These are phyloP conservation scores for Brachionus calyciflorus DNA, from an alignment of 1,140 invertebrate genomes.

Conservation along the genomic window DNA sequence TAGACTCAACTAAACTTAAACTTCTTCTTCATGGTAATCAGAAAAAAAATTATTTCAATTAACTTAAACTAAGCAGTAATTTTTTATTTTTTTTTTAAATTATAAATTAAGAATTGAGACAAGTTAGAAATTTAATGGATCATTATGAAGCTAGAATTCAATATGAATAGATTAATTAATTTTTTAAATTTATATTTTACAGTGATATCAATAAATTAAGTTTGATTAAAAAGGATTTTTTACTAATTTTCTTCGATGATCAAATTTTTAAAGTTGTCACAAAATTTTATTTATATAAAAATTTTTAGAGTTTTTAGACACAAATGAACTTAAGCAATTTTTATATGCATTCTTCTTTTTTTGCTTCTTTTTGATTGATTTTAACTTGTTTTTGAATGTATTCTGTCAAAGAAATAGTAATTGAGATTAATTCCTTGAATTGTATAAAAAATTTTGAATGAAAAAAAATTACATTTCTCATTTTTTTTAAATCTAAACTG, in stretches of 20 bases:
- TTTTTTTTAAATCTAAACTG: constrained; percentile 33
- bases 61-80: background rate
- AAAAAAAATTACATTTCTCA: constrained; percentile 32
- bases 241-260: too few species aligned
- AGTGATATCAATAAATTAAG: too few species aligned
- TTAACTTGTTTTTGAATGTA: background rate
- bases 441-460: background rate
- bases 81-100: too few species aligned
- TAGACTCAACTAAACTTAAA: constrained; percentile 15
- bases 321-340: background rate
- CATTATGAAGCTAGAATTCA: too few species aligned
- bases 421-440: background rate
- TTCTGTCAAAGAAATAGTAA: background rate
- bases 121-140: too few species aligned
- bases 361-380: constrained; percentile 11
- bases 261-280: background rate
- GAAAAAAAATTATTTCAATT: background rate
- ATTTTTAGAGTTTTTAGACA: constrained; percentile 1
- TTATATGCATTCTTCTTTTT: background rate
- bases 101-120: too few species aligned
- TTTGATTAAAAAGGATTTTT: too few species aligned
- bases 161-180: too few species aligned
- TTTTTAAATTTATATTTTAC: too few species aligned
- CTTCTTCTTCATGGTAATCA: constrained; percentile 13
- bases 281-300: constrained; percentile 1